Evolutionary conservation across 2,888 invertebrate species (phyloP), one percentile per base, ranked within the genome.

Genomic region (Tenthredo notha): DNA sequence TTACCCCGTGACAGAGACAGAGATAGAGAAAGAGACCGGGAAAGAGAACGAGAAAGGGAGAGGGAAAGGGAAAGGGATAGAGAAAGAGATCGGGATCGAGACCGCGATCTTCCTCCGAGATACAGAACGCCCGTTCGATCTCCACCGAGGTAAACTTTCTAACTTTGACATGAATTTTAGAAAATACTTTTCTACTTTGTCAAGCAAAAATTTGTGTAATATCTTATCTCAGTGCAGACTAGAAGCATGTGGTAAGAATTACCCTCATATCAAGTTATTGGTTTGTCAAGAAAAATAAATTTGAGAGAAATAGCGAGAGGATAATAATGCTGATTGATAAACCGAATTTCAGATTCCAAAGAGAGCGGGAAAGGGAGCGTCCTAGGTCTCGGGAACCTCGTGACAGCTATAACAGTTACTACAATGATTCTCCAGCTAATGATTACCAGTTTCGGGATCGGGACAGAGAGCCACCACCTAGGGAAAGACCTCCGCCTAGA

Each of bases 1-100:
- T 94, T 95, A 0, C 94, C 95, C 0, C 94, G 95, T n/a, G 92
- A 92, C 65, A 90, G 92, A 61, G 91, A 91, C 25, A 89, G 92
- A 37, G 91, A 90, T 21, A 86, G 90, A 37, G 90, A 87, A 18
- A 84, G 87, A 70, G 88, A 87, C 15, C 70, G 86, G 29, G 86
- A 88, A 54, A 61, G 85, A 21, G 86, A 86, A 18, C 67, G 83
- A 90, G 37, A 91, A 90, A 50, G 89, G 0, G 90, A 91, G 2
- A 84, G 91, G 33, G 91, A 91, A 5, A 84, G 91, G 37, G 91
- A 91, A 50, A 88, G 91, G 77, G 90, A 90, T 84, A 61, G 88
- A 21, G 88, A 89, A 82, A 78, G 86, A 18, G 89, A 90, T 58
- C 88, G 90, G 5, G 92, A 92, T 12, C 89, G 90, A 29, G 91